These are phyloP conservation scores for Ceratina australensis DNA, from an alignment of 1,140 invertebrate species.

Conservation along the genomic window DNA sequence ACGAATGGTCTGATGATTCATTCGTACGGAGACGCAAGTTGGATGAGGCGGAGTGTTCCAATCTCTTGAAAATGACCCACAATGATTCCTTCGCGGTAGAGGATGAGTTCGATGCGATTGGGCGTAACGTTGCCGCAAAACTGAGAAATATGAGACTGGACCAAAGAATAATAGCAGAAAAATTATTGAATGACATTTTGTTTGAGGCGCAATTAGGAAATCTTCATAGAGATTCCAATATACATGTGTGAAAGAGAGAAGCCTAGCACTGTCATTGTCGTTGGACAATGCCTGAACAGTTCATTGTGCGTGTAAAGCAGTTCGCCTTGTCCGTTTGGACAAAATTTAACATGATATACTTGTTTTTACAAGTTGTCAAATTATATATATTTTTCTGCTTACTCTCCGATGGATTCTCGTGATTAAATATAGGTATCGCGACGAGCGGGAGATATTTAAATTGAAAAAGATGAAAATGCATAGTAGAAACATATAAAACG, in stretches of 20 bases:
- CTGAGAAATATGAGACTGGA: constrained; percentile 76
- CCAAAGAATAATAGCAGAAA: constrained; percentile 78
- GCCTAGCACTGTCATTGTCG: no score
- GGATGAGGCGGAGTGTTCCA: constrained; percentile 69
- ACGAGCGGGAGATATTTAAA: no score
- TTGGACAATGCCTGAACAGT: no score
- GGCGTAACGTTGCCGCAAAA: constrained; percentile 77
- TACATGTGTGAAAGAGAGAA: constrained; percentile 70
- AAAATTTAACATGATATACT: constrained; percentile 12
- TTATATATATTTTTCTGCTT: no score
- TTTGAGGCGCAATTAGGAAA: constrained; percentile 78
- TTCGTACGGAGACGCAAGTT: constrained; percentile 64
- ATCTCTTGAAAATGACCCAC: constrained; percentile 68
- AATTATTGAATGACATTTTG: constrained; percentile 77
- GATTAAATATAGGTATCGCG: no score
- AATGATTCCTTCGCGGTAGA: constrained; percentile 71
- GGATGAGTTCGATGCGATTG: constrained; percentile 77
- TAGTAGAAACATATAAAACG: no score
- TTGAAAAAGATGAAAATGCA: no score
- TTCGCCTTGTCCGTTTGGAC: no score
- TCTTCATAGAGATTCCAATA: constrained; percentile 75
- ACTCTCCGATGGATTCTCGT: no score
- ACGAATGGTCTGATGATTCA: constrained; percentile 70
- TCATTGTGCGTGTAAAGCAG: background rate
- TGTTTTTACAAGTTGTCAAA: constrained; percentile 13